phyloP scores from a whole-genome alignment of 92 coral and sea anemone genomes.

The Zoanthus sansibaricus region DNA sequence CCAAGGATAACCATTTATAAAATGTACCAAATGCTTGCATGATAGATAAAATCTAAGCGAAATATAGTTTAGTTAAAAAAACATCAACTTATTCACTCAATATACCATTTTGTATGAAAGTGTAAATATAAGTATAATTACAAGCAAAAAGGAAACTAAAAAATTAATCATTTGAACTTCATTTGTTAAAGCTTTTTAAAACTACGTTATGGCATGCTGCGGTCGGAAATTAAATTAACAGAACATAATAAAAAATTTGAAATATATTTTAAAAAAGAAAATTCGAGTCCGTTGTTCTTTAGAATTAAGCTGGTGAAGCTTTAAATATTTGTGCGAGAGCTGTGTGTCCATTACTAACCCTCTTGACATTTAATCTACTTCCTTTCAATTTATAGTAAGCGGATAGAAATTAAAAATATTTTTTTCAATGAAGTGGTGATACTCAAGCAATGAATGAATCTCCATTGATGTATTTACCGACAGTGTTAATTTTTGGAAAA shows the following conservation, averaged over 20 bases:
- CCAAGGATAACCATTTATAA: neutral
- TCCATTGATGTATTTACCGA: conserved; percentile 27
- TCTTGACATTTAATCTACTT: neutral
- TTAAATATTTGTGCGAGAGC: neutral
- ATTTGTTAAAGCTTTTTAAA: conserved; percentile 20
- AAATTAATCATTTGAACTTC: conserved; percentile 17
- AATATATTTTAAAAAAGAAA: neutral
- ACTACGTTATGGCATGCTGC: conserved; percentile 21
- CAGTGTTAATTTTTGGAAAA: neutral
- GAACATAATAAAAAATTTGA: conserved; percentile 27
- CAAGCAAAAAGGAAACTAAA: neutral
- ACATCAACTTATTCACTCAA: neutral
- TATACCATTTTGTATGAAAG: neutral
- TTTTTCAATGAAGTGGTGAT: conserved; percentile 2
- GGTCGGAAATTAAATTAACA: conserved; percentile 40
- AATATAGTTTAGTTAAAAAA: neutral
- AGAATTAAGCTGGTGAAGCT: neutral
- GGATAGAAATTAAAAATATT: neutral
- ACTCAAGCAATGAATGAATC: conserved; percentile 15
- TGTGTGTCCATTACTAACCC: neutral
- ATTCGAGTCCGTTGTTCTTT: neutral
- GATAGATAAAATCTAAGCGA: neutral
- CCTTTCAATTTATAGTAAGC: neutral
- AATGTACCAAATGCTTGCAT: neutral
- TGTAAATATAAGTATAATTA: conserved; percentile 27